Evolutionary conservation across 2,113 vertebrate species (phyloP), one percentile per base, ranked within the genome.

Genomic region (Sterna hirundo): DNA sequence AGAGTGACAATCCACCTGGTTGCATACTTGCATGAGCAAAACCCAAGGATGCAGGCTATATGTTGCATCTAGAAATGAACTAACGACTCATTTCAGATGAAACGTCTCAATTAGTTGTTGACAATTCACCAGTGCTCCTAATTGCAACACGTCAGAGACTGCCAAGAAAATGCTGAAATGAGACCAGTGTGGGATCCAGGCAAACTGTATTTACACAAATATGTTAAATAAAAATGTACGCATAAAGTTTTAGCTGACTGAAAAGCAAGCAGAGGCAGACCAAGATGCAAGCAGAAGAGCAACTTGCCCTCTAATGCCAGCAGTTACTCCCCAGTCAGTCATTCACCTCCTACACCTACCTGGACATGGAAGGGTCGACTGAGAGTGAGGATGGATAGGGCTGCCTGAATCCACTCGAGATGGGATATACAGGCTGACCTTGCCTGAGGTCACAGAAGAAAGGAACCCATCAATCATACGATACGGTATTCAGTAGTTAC

Each of bases 371-470:
- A 97, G 98, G 98, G 98, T 98, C 98, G 96, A 98, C 98, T 97
- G 98, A 98, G 97, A 98, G 98, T 96, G 98, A 98, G 98, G 98
- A 98, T 97, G 98, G 98, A 93, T 98, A 98, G 97, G 98, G 98
- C 70, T 98, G 98, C 98, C 98, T 98, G 98, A 98, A 98, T 98
- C 98, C 98, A 98, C 98, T 97, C 96, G 98, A 97, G 98, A 98
- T 97, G 94, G 98, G 98, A 98, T 98, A 98, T 94, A 98, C 98
- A 98, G 98, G 98, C 98, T 98, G 98, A 98, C 98, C 98, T 98
- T 98, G 98, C 98, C 98, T 98, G 98, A 98, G 98, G 98, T 98
- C 98, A 98, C 98, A 98, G 98, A 98, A 98, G 98, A 98, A 97
- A 98, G 98, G 98, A 98, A 97, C 97, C 98, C 98, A 97, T 98